Conservation (phyloP, 1,140 invertebrate species). For the Papilio polytes region DNA sequence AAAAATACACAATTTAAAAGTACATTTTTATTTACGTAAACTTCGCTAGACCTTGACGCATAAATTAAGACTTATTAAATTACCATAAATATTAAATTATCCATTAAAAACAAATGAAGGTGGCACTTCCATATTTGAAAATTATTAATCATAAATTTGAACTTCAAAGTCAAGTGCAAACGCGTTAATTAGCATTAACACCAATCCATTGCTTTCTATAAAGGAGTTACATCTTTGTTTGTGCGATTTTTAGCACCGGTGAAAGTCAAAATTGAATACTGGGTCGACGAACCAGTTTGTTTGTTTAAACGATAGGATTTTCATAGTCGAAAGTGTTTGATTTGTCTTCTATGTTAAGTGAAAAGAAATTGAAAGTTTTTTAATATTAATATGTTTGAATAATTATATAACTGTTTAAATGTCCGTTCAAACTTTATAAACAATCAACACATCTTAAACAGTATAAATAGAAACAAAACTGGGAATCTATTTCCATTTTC, state of each 20-base stretch:
- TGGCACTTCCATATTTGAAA: neutral
- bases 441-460: no score
- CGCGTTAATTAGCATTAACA: neutral
- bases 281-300: constrained; percentile 21
- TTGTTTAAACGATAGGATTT: constrained; percentile 1
- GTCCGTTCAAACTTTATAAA: no score
- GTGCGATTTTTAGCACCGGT: constrained; percentile 25
- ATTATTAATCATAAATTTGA: neutral
- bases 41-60: neutral
- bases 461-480: no score
- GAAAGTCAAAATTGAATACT: neutral
- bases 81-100: neutral
- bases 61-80: neutral
- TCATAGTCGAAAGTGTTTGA: constrained; percentile 27
- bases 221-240: neutral
- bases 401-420: no score
- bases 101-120: neutral
- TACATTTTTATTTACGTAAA: neutral
- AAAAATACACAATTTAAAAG: neutral
- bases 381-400: no score
- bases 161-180: constrained; percentile 7
- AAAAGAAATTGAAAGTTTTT: constrained; percentile 1
- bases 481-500: no score
- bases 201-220: neutral
- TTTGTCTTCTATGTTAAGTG: neutral